Percentiles rank a stretch among this genome's conserved stretches.
phyloP scores from a whole-genome alignment of 2,797 vertebrate genomes.

The Lateolabrax maculatus region DNA sequence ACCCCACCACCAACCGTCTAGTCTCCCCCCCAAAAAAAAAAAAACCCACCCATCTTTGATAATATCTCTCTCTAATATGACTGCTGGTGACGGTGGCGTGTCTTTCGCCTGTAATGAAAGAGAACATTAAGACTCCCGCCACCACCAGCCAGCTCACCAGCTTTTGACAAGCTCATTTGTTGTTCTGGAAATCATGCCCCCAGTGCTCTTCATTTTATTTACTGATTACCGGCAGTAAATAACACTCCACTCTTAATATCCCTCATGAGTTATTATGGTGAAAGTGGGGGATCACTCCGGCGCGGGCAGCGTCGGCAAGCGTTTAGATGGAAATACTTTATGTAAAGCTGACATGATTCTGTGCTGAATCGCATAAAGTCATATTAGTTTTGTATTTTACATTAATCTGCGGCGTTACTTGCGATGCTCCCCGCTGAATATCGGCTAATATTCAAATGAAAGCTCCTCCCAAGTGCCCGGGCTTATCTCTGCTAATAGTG shows the following conservation, averaged over 20 bases:
- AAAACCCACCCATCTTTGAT: conserved; percentile 42
- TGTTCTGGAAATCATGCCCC: conserved; percentile 70
- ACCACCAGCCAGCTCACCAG: conserved; percentile 46
- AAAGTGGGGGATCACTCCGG: conserved; percentile 53
- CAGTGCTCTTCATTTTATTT: conserved; percentile 77
- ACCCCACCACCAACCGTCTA: conserved; percentile 30
- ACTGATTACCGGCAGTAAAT: conserved; percentile 77
- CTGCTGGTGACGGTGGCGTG: conserved; percentile 26
- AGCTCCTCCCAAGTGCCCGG: conserved; percentile 59
- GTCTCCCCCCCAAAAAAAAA: conserved; percentile 4
- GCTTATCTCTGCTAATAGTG: conserved; percentile 66
- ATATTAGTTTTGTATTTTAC: conserved; percentile 76
- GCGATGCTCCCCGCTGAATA: conserved; percentile 36
- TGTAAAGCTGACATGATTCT: conserved; percentile 74
- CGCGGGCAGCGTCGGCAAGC: conserved; percentile 52
- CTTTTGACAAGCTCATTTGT: conserved; percentile 78
- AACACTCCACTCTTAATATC: conserved; percentile 71
- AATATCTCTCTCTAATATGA: conserved; percentile 48
- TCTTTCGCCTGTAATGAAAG: conserved; percentile 55
- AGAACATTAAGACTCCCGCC: conserved; percentile 57
- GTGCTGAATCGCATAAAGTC: conserved; percentile 60
- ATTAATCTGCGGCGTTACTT: conserved; percentile 71
- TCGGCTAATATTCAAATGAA: conserved; percentile 59
- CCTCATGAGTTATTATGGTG: conserved; percentile 68
- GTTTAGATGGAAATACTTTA: conserved; percentile 68